A percentile compares a stretch with the other conserved stretches of the same genome.
phyloP scores from a whole-genome alignment of 1,140 invertebrate genomes.

The Oscheius sp. region DNA sequence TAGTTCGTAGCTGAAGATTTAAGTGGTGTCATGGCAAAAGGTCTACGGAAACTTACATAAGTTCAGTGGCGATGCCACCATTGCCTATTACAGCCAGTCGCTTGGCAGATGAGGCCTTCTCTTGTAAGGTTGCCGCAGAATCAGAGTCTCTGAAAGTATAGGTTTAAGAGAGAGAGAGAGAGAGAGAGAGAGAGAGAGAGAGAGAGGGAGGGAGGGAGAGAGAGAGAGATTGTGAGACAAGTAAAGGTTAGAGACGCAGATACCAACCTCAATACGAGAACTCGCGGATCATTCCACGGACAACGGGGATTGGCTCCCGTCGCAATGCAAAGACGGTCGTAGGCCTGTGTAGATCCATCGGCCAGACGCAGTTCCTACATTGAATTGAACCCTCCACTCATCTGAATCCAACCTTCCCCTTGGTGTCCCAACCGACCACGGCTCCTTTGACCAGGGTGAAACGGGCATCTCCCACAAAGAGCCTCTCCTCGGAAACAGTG shows the following conservation, averaged over 20 bases:
- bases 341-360: constrained; percentile 50
- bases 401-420: background rate
- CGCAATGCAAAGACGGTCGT: constrained; percentile 83
- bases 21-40: constrained; percentile 3
- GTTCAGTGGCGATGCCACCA: constrained; percentile 93
- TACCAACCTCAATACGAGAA: background rate
- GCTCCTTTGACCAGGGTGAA: constrained; percentile 7
- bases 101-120: background rate
- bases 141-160: constrained; percentile 1
- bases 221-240: too few species aligned
- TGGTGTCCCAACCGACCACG: constrained; percentile 8
- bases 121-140: background rate
- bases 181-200: too few species aligned
- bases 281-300: background rate
- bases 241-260: background rate
- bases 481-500: constrained; percentile 8
- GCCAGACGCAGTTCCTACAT: background rate
- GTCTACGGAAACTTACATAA: constrained; percentile 67
- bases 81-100: constrained; percentile 82
- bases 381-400: background rate
- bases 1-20: constrained; percentile 71
- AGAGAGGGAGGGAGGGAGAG: background rate
- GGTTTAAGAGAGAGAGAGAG: background rate
- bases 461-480: background rate
- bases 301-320: constrained; percentile 65